phyloP scores from a whole-genome alignment of 2,113 vertebrate genomes.

The Dromiciops gliroides region DNA sequence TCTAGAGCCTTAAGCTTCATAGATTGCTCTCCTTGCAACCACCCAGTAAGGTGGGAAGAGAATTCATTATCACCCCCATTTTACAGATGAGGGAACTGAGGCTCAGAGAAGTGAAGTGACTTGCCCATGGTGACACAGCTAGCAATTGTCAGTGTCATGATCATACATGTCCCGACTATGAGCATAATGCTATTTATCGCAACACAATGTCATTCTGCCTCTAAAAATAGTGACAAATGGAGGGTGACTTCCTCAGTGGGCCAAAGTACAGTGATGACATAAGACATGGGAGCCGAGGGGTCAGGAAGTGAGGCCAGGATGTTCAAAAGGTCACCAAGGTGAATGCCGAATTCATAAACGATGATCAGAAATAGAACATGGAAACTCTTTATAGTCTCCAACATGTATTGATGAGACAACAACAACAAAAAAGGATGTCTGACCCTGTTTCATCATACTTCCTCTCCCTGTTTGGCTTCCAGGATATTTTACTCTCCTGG shows the following conservation, averaged over 20 bases:
- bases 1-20: neutral
- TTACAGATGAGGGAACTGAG: neutral
- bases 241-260: neutral
- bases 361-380: neutral
- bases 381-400: neutral
- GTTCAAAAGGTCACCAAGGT: neutral
- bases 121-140: no score
- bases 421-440: neutral
- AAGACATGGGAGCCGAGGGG: neutral
- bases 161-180: neutral
- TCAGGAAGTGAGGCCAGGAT: neutral
- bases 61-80: neutral
- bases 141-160: neutral
- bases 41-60: no score
- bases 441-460: neutral
- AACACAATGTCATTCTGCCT: neutral
- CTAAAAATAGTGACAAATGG: neutral
- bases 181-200: neutral
- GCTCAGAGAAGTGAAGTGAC: neutral
- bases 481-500: neutral
- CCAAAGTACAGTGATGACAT: neutral
- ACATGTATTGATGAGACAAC: neutral
- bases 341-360: neutral
- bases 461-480: neutral
- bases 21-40: neutral